Evolutionary conservation across 2,797 vertebrate genomes (phyloP), one percentile per base, ranked within the genome.

Genomic region (Poecile montanus): DNA sequence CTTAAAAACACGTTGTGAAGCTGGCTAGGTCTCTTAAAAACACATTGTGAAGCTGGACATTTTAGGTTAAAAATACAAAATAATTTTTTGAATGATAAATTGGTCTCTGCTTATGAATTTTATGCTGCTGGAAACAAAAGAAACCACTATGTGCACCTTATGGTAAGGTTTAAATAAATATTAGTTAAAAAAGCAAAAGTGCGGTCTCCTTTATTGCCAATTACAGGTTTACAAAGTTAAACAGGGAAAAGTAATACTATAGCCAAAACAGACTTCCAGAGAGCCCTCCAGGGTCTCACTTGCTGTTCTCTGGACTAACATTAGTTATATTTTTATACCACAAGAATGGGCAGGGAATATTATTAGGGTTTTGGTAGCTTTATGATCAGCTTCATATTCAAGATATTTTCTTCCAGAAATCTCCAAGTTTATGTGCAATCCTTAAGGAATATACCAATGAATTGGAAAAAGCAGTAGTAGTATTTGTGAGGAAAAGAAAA

Each of bases 81-180:
- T 91, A 91, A 65, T 60, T 89, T 91, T 96, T 96, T 91, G 88
- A 94, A 95, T 78, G 47, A 94, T 91, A 93, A 89, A 93, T 87
- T 85, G 66, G 63, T 87, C 92, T 95, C 84, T 94, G 82, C 86
- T 94, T 96, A 93, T 92, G 95, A 91, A 86, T 89, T 95, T 92
- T 92, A 70, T 95, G 83, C 91, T 96, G 72, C 78, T 96, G 93
- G 93, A 97, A 95, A 97, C 89, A 96, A 97, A 94, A 95, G 93
- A 96, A 96, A 96, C 91, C 83, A 89, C 89, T 91, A 92, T 85
- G 83, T 93, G 86, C 86, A 93, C 95, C 85, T 97, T 96, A 96
- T 96, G 93, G 94, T 95, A 96, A 95, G 87, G 81, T 95, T 97
- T 97, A 97, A 97, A 97, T 76, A 97, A 97, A 97, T 92, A 94